Base-by-base conservation (phyloP, 2,888 invertebrate species). In the Euclidia mi region DNA sequence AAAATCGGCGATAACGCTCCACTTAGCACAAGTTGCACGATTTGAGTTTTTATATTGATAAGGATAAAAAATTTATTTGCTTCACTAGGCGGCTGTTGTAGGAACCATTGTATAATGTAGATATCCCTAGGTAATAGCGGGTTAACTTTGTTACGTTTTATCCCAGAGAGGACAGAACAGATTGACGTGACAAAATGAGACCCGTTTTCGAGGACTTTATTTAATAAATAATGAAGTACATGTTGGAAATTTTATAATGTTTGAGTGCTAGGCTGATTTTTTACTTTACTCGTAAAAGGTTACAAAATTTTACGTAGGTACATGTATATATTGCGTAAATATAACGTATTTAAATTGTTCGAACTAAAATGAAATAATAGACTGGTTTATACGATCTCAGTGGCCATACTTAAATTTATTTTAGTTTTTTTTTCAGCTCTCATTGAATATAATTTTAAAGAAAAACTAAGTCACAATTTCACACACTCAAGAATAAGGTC, bases 131-230 rank as follows among this genome's bases (percentile, higher is more conserved):
- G 40, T 45, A 51, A 44, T 44, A n/a, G 60, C 41, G 61, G 56
- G 63, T 65, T 69, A 65, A 73, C 62, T 65, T 76, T 53, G 58
- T 73, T 66, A 63, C 43, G 12, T 49, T 63, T 60, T 52, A 48
- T 50, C 37, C 56, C 55, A 53, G 50, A 43, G 63, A 67, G 58
- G 51, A 59, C 46, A 37, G 46, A 56, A 66, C 57, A 69, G 73
- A 78, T 78, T 75, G 72, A 59, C 62, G 63, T 68, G 66, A 73
- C 65, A 66, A 74, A 81, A 71, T 72, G 69, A 35, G 31, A 41
- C 35, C 56, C 46, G 44, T 65, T 63, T 63, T 47, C 46, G 58
- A 52, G 45, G 47, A 50, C 52, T 65, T 69, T 69, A 53, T n/a
- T n/a, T n/a, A n/a, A n/a, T 76, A 68, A 77, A 81, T 78, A 66